Evolutionary conservation across 2,113 vertebrate species (phyloP), one percentile per base, ranked within the genome.

Genomic region (Actinemys pallida): DNA sequence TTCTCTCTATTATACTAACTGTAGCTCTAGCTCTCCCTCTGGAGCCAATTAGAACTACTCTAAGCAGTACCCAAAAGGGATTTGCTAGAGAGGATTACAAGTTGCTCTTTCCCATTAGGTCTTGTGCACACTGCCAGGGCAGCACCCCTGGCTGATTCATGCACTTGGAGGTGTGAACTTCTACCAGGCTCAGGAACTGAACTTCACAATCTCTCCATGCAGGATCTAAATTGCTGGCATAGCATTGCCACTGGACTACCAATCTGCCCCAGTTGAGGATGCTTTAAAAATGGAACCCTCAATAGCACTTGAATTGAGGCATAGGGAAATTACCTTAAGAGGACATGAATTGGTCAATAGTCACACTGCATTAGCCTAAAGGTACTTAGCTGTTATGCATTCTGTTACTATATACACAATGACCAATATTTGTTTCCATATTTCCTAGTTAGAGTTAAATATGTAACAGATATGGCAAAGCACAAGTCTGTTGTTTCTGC

Each of bases 111-210:
- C 79, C 10, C 29, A 53, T 78, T 81, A 52, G 84, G 84, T 81
- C 0, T 1, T 29, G 13, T 25, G 2, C 12, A 13, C 27, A 54
- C 53, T 65, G 19, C 27, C 81, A 35, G 12, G 53, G 39, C 1
- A 1, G 50, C 1, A 1, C 7, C 3, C 42, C 75, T 1, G 0
- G n/a, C n/a, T 86, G 53, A 1, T 0, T 24, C 10, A 2, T 45
- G 13, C 8, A n/a, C 86, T 22, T 5, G 81, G 27, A 29, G 65
- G 65, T 1, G 7, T 69, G 65, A n/a, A 69, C 65, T 5, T 8
- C 7, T 45, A n/a, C 4, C 4, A 35, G 65, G 83, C 75, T 39
- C n/a, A 42, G 92, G n/a, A 47, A 4, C 12, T 50, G 10, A 54
- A 1, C n/a, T 47, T 72, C 8, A 47, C 16, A 9, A 3, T 47